A percentile compares a stretch with the other conserved stretches of the same genome.
These are phyloP conservation scores for Mastomys coucha DNA, from an alignment of 2,113 vertebrate genomes.

Conservation along the genomic window DNA sequence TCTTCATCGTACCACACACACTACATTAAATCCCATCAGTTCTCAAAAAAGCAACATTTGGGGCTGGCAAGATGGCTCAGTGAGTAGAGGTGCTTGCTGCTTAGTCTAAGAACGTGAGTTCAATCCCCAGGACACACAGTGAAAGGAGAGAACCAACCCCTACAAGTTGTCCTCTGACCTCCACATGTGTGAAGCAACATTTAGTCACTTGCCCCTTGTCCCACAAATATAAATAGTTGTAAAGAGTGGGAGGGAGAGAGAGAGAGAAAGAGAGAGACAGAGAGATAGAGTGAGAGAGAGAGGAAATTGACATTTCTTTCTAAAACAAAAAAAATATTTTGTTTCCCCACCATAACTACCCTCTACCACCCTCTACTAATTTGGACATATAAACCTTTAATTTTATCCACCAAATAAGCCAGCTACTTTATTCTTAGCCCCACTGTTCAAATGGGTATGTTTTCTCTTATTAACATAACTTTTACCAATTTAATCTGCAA, in stretches of 20 bases:
- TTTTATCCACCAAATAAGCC: background rate
- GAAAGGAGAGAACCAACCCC: background rate
- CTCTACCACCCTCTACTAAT: background rate
- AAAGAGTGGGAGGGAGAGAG: too few relatives aligned
- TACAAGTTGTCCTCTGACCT: background rate
- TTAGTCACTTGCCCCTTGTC: background rate
- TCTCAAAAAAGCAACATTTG: background rate
- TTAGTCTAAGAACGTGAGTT: background rate
- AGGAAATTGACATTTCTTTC: background rate
- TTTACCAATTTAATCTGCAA: conserved; percentile 33
- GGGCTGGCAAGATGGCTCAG: background rate
- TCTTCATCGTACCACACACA: background rate
- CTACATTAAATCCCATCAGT: background rate
- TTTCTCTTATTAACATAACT: background rate
- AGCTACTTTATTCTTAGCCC: background rate
- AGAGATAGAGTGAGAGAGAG: too few relatives aligned
- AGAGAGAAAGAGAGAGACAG: too few relatives aligned
- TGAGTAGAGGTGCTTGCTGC: background rate
- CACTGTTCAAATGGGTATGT: background rate
- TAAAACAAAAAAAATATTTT: background rate
- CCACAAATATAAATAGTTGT: background rate
- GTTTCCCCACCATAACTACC: background rate
- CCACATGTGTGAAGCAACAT: background rate
- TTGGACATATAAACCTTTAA: background rate
- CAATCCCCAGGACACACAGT: background rate